Percentiles rank a stretch among this genome's conserved stretches.
Conservation (phyloP, 2,797 vertebrate genomes). For the Botia almorhae region DNA sequence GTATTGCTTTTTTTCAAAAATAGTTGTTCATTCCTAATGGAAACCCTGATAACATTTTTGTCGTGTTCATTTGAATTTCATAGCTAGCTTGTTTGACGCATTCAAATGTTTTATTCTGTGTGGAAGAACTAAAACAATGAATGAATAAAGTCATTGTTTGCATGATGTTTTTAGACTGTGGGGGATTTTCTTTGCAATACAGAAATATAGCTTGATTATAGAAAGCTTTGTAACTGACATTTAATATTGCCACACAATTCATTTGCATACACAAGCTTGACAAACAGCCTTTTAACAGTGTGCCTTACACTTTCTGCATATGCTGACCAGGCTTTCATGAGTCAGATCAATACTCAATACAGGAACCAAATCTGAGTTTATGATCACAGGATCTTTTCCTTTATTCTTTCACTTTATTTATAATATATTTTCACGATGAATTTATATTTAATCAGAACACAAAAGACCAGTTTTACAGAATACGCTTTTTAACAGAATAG, state of each 20-base stretch:
- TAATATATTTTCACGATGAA: not conserved
- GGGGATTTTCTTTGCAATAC: no score
- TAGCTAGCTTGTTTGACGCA: not conserved
- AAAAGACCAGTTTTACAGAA: not conserved
- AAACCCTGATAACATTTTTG: no score
- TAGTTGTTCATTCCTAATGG: not conserved
- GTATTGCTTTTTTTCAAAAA: not conserved
- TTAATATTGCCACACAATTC: no score
- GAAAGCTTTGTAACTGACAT: not conserved
- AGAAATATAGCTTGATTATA: not conserved
- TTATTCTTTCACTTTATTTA: not conserved
- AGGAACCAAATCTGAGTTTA: not conserved
- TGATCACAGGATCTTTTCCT: no score
- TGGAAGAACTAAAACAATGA: not conserved
- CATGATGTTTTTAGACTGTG: not conserved
- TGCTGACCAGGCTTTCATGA: not conserved
- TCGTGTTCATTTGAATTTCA: not conserved
- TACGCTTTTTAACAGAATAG: not conserved
- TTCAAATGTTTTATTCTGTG: not conserved
- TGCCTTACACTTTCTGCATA: not conserved
- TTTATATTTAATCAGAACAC: not conserved
- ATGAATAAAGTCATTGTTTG: not conserved
- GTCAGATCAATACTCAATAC: constrained; percentile 5
- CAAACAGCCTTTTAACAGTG: not conserved
- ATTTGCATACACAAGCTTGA: not conserved